A percentile compares a stretch with the other conserved stretches of the same genome.
phyloP scores from a whole-genome alignment of 92 coral and sea anemone genomes.

The Desmophyllum pertusum region DNA sequence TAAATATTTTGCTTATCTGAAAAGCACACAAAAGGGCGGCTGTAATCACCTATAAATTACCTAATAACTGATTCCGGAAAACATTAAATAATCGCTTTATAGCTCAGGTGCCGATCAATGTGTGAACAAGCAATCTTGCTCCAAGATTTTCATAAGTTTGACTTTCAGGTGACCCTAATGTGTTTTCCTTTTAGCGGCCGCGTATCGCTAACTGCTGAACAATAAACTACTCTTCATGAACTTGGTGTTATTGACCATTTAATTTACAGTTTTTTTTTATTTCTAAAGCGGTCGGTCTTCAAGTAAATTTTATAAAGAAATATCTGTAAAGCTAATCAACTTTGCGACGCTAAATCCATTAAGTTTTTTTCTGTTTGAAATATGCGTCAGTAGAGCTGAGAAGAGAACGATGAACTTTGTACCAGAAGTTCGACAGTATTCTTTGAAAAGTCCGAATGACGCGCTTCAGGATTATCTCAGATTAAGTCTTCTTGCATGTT shows the following conservation, averaged over 20 bases:
- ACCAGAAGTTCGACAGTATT: background rate
- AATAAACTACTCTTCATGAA: background rate
- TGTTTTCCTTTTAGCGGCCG: background rate
- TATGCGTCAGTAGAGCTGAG: background rate
- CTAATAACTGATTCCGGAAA: constrained; percentile 27
- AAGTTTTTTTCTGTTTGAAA: background rate
- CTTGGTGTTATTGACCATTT: background rate
- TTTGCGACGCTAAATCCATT: background rate
- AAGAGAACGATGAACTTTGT: background rate
- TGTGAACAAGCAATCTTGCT: background rate
- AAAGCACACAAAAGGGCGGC: constrained; percentile 25
- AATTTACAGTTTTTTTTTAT: constrained; percentile 4
- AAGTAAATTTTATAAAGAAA: background rate
- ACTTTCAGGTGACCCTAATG: background rate
- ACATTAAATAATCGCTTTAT: constrained; percentile 9
- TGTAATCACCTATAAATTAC: constrained; percentile 20
- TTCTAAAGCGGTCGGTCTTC: background rate
- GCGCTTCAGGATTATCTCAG: background rate
- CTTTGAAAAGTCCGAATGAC: constrained; percentile 2
- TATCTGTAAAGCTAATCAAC: constrained; percentile 8
- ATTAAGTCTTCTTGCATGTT: background rate
- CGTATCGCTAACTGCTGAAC: background rate
- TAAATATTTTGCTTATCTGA: constrained; percentile 11
- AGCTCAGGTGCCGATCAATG: constrained; percentile 15
- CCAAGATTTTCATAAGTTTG: background rate